Percentiles rank a stretch among this genome's conserved stretches.
Evolutionary conservation across 2,888 invertebrate genomes (phyloP).

Genomic region (Allolobophora icterica): DNA sequence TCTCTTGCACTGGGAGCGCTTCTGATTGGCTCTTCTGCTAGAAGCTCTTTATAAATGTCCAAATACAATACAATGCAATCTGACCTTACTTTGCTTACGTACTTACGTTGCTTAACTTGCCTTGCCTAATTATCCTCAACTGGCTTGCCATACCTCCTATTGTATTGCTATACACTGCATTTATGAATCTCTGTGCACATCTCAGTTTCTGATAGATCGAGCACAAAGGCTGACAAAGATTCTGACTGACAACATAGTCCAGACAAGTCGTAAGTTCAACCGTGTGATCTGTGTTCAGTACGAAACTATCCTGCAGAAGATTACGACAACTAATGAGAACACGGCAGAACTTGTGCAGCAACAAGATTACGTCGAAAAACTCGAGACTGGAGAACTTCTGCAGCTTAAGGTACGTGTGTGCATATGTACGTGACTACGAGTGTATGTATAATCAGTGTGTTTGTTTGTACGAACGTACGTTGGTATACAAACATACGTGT

Average conservation of each 20-base stretch:
- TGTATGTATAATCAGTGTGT: too few relatives aligned
- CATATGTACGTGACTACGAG: too few relatives aligned
- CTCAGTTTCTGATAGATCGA: slow-evolving; percentile 59
- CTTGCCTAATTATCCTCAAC: too few relatives aligned
- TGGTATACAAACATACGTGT: too few relatives aligned
- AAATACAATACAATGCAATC: too few relatives aligned
- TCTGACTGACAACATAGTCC: slow-evolving; percentile 58
- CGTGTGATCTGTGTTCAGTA: slow-evolving; percentile 62
- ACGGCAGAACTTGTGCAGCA: slow-evolving; percentile 61
- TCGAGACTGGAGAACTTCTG: slow-evolving; percentile 39
- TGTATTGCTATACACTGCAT: background rate
- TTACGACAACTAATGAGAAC: slow-evolving; percentile 59
- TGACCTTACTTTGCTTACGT: background rate
- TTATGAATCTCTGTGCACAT: background rate
- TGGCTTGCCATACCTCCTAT: too few relatives aligned
- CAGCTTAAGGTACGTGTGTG: slow-evolving; percentile 17
- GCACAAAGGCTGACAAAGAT: slow-evolving; percentile 54
- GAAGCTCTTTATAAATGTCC: too few relatives aligned
- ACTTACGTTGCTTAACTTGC: background rate
- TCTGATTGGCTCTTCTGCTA: too few relatives aligned
- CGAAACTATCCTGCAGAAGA: slow-evolving; percentile 60
- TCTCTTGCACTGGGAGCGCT: too few relatives aligned
- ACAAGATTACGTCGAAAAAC: slow-evolving; percentile 61
- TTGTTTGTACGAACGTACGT: too few relatives aligned
- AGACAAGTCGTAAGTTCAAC: slow-evolving; percentile 60